Evolutionary conservation across 2,888 invertebrate genomes (phyloP), one percentile per base, ranked within the genome.

Genomic region (Bugula neritina): DNA sequence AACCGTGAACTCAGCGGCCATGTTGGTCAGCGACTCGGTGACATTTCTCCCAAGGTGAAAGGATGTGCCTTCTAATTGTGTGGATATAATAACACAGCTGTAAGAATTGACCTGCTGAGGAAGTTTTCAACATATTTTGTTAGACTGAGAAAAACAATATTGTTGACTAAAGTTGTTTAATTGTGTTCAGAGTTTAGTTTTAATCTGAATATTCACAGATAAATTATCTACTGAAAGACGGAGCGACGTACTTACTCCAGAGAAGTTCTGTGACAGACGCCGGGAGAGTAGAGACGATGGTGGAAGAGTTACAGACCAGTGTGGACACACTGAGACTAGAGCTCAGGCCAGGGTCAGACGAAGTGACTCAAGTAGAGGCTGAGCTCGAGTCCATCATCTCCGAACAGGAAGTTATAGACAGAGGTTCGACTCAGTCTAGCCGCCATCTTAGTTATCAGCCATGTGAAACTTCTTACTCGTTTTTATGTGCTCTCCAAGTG

Each of bases 201-300:
- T n/a, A n/a, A n/a, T n/a, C n/a, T n/a, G n/a, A n/a, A n/a, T n/a
- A n/a, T n/a, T n/a, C n/a, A n/a, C 31, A 63, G 63, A 63, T 63
- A 10, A 34, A 27, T 17, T 27, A 63, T n/a, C 63, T 63, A n/a
- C 34, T 63, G 63, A 31, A 27, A 29, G 63, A 63, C 13, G 63
- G 63, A 13, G 63, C 63, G 3, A 63, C 63, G 5, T 63, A 63
- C 31, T 31, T 63, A 13, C 21, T 63, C 5, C 63, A 63, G 63
- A 63, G 63, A 63, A 63, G 63, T 31, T 63, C 63, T 31, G 63
- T 63, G 31, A 63, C 63, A 34, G 63, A 63, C 63, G 63, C 63
- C 10, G 63, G 63, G 5, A 63, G 31, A 27, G 63, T 63, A 34
- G 63, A 63, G 31, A 63, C 63, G 3, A 63, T 63, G 63, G 63